Base-by-base conservation (phyloP, 2,888 invertebrate genomes). In the Mythimna loreyi region DNA sequence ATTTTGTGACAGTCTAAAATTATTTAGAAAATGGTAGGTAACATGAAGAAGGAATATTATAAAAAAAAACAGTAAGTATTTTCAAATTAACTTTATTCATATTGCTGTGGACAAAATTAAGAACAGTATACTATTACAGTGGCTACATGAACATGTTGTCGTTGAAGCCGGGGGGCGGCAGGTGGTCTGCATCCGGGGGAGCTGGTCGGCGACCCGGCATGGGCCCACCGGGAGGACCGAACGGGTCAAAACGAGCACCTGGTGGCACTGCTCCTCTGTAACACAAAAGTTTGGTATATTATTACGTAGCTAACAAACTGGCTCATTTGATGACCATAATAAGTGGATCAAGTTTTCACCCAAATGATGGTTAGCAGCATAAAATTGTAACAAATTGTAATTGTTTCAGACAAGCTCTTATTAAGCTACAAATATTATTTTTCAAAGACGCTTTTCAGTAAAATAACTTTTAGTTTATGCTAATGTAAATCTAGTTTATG, bases 211-310 rank as follows among this genome's bases (percentile, higher is more conserved):
- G 90, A 70, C 91, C 91, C 1, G 93, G 93, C 74, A 94, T 86
- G 9, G 94, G 95, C 9, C 92, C 96, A 19, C 96, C 96, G 0
- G 98, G 98, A 0, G 97, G 97, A 0, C 90, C 94, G 89, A 98
- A 97, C 0, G 98, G 99, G 94, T 99, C 98, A 91, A 98, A 99
- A 67, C 98, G 96, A 4, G 98, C 98, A 19, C 98, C 98, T 0
- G 98, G 98, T 1, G 98, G 98, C 16, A 96, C 94, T 19, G 94
- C 90, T 6, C 95, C 95, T 84, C 97, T 97, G 90, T 9, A 43
- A 56, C 61, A 45, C 2, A 3, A 5, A 56, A 33, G 3, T 13
- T 21, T 59, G 40, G 1, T 47, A 33, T 47, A 13, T 49, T 23
- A 60, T 60, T 47, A 30, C 5, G 7, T 47, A 2, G 45, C 16